Base-by-base conservation (phyloP, 1,140 invertebrate species). In the Apis cerana region DNA sequence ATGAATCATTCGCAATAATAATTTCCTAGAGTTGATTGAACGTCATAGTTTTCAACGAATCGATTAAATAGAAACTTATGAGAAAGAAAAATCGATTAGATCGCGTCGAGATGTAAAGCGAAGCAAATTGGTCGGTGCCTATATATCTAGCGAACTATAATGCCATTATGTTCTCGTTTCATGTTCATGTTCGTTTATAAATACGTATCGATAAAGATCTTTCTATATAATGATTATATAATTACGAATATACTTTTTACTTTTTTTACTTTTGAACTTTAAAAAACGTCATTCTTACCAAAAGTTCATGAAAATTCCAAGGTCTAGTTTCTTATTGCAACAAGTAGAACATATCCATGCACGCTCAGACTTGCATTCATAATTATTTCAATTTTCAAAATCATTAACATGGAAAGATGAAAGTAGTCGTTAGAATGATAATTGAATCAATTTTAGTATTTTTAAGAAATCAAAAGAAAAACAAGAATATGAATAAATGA, bases 241-340 rank as follows among this genome's bases (percentile, higher is more conserved):
- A 80, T 75, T 78, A 13, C 27, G 4, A 43, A 11, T 54, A 9
- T 33, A 80, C 78, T n/a, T n/a, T n/a, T n/a, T n/a, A n/a, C n/a
- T n/a, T n/a, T n/a, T n/a, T n/a, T n/a, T n/a, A n/a, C n/a, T 78
- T 78, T 69, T 61, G 43, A 79, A 74, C 70, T 74, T 72, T 56
- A 43, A 43, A 2, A 65, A 74, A 52, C 43, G 54, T 70, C 27
- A 10, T n/a, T 52, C 43, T 9, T 54, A n/a, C 52, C n/a, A 50
- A 19, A 23, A 23, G 52, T 13, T 23, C 17, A 4, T 17, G 13
- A 54, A 19, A 17, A 48, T 23, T 56, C 33, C 59, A 80, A 74
- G 70, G 50, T 48, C 70, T 74, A 33, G 27, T 58, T 72, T 80
- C 50, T 75, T 65, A 65, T 65, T 33, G 33, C 19, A 17, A n/a